A percentile compares a stretch with the other conserved stretches of the same genome.
Evolutionary conservation across 2,888 invertebrate species (phyloP).

Genomic region (Drosophila gaucha): DNA sequence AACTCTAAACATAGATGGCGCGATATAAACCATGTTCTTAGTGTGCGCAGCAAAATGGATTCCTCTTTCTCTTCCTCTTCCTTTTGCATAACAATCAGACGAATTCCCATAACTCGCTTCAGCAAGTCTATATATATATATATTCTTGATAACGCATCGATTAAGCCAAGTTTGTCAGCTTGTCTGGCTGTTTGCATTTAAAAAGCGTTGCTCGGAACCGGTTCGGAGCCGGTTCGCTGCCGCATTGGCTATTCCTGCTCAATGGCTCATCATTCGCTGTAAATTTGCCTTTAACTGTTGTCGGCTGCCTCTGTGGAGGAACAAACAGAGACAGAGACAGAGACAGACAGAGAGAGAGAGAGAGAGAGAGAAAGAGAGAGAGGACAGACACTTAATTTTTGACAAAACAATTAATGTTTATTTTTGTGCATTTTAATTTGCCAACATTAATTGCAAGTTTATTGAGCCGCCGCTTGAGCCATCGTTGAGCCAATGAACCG

Average conservation of each 20-base stretch:
- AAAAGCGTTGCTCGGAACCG: slow-evolving; percentile 8
- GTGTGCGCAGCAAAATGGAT: too few species aligned
- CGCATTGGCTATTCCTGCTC: slow-evolving; percentile 36
- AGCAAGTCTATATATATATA: not conserved
- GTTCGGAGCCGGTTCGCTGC: slow-evolving; percentile 24
- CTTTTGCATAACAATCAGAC: not conserved
- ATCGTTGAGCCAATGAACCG: slow-evolving; percentile 63
- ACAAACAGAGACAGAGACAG: not conserved
- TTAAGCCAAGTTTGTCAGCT: not conserved
- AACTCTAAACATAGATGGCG: not conserved
- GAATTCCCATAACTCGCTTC: not conserved
- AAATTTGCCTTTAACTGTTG: slow-evolving; percentile 55
- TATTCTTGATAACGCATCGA: not conserved
- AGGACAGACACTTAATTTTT: slow-evolving; percentile 49
- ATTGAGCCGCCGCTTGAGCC: slow-evolving; percentile 68
- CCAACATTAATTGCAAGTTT: slow-evolving; percentile 79
- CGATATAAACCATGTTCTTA: not conserved
- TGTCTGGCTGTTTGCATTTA: not conserved
- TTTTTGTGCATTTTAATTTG: slow-evolving; percentile 78
- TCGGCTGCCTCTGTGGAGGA: slow-evolving; percentile 12
- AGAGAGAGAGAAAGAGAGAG: not conserved
- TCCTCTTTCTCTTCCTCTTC: not conserved
- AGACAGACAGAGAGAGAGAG: not conserved
- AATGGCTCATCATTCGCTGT: slow-evolving; percentile 47
- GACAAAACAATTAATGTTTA: slow-evolving; percentile 80